phyloP scores from a whole-genome alignment of 2,888 invertebrate genomes.

The Fabriciana adippe region DNA sequence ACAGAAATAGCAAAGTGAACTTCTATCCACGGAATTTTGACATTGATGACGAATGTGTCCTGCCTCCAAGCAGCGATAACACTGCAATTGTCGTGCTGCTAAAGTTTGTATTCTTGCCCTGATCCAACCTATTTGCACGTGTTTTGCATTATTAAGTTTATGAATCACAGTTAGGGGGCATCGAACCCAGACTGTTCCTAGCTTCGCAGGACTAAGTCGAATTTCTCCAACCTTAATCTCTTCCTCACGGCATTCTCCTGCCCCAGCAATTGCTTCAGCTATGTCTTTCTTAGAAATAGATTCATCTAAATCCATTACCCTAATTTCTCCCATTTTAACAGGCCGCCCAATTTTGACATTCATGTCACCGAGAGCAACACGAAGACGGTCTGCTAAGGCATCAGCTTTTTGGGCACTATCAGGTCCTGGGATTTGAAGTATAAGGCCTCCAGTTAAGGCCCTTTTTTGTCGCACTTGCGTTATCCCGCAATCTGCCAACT shows the following conservation, averaged over 20 bases:
- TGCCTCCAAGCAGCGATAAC: conserved; percentile 35
- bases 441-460: conserved; percentile 21
- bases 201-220: conserved; percentile 6
- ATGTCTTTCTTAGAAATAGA: conserved; percentile 20
- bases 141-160: conserved; percentile 7
- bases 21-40: conserved; percentile 23
- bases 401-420: no score
- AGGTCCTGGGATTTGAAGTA: conserved; percentile 12
- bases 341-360: conserved; percentile 23
- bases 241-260: conserved; percentile 16
- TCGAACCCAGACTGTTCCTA: conserved; percentile 22
- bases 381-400: no score
- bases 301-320: conserved; percentile 29
- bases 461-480: conserved; percentile 2
- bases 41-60: conserved; percentile 34
- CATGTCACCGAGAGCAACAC: no score
- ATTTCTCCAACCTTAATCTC: conserved; percentile 24
- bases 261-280: conserved; percentile 23
- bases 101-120: conserved; percentile 17
- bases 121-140: conserved; percentile 26
- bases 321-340: conserved; percentile 24
- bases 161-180: conserved; percentile 23
- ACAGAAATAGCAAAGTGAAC: conserved; percentile 31
- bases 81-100: conserved; percentile 30
- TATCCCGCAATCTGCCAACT: conserved; percentile 9